Conservation (phyloP, 2,113 vertebrate genomes). For the Euleptes europaea region DNA sequence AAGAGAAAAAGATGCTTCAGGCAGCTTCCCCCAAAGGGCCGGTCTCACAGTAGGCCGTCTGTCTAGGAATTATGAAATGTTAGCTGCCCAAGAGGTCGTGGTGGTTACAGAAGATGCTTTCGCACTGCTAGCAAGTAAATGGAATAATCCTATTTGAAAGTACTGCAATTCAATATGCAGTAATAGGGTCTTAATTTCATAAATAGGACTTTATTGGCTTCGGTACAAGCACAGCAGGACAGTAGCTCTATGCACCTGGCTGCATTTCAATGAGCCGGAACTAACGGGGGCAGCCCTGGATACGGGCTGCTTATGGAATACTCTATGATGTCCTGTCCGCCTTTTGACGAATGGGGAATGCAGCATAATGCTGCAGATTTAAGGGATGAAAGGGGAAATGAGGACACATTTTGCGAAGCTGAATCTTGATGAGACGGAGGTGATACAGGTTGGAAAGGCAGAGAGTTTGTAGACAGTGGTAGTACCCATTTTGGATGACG, state of each 20-base stretch:
- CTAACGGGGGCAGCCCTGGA: no score
- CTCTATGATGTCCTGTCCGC: not conserved
- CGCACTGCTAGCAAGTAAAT: not conserved
- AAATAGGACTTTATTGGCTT: not conserved
- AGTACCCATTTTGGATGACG: no score
- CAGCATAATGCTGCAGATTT: not conserved
- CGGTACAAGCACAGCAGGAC: not conserved
- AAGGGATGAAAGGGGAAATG: not conserved
- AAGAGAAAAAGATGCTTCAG: no score
- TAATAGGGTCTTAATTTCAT: not conserved
- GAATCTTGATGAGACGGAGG: no score
- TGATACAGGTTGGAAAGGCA: no score
- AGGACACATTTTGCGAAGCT: no score
- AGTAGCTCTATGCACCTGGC: no score
- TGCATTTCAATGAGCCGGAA: not conserved
- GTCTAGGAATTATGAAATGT: not conserved
- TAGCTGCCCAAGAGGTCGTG: not conserved
- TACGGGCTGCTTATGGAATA: not conserved
- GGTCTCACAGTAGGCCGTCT: not conserved
- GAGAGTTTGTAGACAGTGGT: no score
- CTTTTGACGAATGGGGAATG: not conserved
- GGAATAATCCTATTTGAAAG: slow-evolving; percentile 5
- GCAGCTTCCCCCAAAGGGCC: not conserved
- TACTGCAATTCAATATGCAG: not conserved
- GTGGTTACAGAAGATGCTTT: not conserved